A percentile compares a stretch with the other conserved stretches of the same genome.
phyloP scores from a whole-genome alignment of 2,797 vertebrate species.

The Sebastes hubbsi region DNA sequence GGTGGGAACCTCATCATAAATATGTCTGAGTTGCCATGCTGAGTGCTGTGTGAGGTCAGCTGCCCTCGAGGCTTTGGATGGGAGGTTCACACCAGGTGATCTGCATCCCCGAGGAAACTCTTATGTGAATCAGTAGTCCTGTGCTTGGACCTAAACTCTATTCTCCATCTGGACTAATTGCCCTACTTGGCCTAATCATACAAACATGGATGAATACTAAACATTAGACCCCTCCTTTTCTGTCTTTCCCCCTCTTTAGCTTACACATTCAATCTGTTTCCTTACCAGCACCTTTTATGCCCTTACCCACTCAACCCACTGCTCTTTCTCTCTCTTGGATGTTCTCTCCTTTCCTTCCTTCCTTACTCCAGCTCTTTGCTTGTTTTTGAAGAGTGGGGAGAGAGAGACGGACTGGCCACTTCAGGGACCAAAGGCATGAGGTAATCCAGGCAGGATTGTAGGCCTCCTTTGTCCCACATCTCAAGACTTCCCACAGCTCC shows the following conservation, averaged over 20 bases:
- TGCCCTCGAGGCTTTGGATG: conserved; percentile 10
- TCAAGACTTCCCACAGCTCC: conserved; percentile 77
- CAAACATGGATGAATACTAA: conserved; percentile 73
- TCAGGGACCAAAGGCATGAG: conserved; percentile 78
- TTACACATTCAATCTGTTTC: conserved; percentile 55
- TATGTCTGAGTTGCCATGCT: conserved; percentile 17
- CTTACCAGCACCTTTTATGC: conserved; percentile 58
- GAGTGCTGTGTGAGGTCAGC: conserved; percentile 34
- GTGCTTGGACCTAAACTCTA: conserved; percentile 36
- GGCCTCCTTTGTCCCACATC: conserved; percentile 72
- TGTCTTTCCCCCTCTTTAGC: conserved; percentile 12
- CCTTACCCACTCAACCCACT: conserved; percentile 50
- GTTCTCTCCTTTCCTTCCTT: conserved; percentile 55
- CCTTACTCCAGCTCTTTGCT: conserved; percentile 51
- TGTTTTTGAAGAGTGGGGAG: conserved; percentile 56
- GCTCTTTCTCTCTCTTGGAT: conserved; percentile 57
- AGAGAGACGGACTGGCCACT: conserved; percentile 72
- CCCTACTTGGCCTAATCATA: conserved; percentile 70
- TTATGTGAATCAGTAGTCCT: conserved; percentile 58
- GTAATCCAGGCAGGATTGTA: conserved; percentile 71
- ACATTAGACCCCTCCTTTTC: conserved; percentile 35
- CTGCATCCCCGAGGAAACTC: conserved; percentile 41
- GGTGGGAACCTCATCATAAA: conserved; percentile 36
- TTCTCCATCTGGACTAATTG: conserved; percentile 76
- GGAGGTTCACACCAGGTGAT: conserved; percentile 52